Conservation (phyloP, 2,888 invertebrate genomes). For the Acanthococcus lagerstroemiae region DNA sequence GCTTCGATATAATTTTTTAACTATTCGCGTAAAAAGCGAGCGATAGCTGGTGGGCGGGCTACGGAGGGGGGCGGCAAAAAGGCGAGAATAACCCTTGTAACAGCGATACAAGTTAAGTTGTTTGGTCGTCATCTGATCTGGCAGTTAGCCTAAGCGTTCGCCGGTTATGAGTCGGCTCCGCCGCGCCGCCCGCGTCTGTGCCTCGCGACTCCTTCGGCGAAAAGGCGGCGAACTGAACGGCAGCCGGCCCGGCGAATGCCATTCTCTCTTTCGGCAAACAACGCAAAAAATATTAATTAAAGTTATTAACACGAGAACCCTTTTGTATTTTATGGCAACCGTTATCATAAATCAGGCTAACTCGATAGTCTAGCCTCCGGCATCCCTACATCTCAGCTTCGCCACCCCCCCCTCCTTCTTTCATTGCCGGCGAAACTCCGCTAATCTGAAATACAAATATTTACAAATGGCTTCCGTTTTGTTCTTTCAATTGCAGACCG, state of each 20-base stretch:
- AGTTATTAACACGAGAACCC: conserved; percentile 30
- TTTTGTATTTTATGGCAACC: conserved; percentile 27
- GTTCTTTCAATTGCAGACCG: conserved; percentile 14
- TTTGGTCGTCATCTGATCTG: conserved; percentile 28
- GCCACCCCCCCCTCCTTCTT: background rate
- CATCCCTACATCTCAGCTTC: conserved; percentile 1
- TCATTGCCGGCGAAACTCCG: conserved; percentile 11
- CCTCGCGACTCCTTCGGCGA: conserved; percentile 15
- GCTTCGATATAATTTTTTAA: too few species aligned
- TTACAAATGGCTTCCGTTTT: conserved; percentile 25
- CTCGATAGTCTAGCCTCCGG: conserved; percentile 29
- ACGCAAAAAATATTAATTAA: conserved; percentile 30
- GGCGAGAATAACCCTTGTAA: conserved; percentile 18
- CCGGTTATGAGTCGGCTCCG: conserved; percentile 18
- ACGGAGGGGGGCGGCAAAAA: background rate
- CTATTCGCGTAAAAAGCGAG: too few species aligned
- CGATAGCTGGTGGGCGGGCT: background rate
- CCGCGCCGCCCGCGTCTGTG: conserved; percentile 3
- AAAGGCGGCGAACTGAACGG: conserved; percentile 18
- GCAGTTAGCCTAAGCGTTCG: conserved; percentile 26
- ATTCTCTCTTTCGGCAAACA: conserved; percentile 24
- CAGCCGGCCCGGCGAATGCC: conserved; percentile 23
- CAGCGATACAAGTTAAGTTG: conserved; percentile 15
- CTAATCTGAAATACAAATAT: conserved; percentile 29
- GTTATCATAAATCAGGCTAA: conserved; percentile 31